Evolutionary conservation across 2,797 vertebrate genomes (phyloP).

Genomic region (Rhinophrynus dorsalis): DNA sequence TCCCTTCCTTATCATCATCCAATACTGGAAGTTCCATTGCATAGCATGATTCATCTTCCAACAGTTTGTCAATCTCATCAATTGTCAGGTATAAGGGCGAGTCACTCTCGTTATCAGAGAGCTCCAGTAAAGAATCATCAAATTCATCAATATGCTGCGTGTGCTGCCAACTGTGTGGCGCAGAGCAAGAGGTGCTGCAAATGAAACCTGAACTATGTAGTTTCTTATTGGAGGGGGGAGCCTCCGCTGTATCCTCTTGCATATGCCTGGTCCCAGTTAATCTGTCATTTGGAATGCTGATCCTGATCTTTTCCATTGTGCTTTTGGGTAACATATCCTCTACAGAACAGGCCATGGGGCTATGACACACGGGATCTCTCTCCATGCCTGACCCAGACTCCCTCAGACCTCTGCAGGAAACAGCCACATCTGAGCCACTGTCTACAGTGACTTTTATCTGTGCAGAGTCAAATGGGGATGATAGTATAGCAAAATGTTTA

Average conservation of each 20-base stretch:
- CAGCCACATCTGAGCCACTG: too few relatives aligned
- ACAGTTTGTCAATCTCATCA: conserved; percentile 65
- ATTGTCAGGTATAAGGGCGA: conserved; percentile 60
- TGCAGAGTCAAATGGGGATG: too few relatives aligned
- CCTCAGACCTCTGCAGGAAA: too few relatives aligned
- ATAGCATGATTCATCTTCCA: conserved; percentile 57
- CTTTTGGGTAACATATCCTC: too few relatives aligned
- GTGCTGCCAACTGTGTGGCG: neutral
- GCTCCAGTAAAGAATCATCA: conserved; percentile 61
- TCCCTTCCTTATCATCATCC: neutral
- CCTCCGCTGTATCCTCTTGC: conserved; percentile 14
- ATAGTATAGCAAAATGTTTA: too few relatives aligned
- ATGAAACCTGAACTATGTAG: neutral
- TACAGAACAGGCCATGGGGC: too few relatives aligned
- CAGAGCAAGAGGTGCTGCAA: conserved; percentile 38
- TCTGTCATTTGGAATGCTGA: conserved; percentile 29
- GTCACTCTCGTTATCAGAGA: conserved; percentile 54
- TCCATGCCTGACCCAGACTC: too few relatives aligned
- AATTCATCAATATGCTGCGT: conserved; percentile 21
- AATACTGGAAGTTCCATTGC: conserved; percentile 18
- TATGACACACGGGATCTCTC: too few relatives aligned
- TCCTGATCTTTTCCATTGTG: neutral
- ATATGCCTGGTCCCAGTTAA: conserved; percentile 43
- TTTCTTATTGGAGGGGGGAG: conserved; percentile 44
- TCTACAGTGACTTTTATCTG: too few relatives aligned